Evolutionary conservation across 2,113 vertebrate genomes (phyloP).

Genomic region (Neogobius melanostomus): DNA sequence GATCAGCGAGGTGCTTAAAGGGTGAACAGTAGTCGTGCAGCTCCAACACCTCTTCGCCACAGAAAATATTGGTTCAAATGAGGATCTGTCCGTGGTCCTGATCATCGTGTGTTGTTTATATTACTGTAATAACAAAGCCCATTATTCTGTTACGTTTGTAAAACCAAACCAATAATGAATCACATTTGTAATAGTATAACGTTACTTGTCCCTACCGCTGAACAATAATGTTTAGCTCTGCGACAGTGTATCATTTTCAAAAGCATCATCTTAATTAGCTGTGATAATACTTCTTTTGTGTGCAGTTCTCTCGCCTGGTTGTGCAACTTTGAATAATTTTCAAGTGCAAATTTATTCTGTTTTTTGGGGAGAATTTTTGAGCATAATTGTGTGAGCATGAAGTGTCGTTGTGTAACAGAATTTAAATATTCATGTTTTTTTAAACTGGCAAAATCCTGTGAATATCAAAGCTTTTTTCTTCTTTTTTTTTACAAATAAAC

Average conservation of each 20-base stretch:
- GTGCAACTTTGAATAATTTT: not conserved
- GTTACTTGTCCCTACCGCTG: no score
- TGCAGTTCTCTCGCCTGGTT: not conserved
- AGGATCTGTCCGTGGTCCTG: not conserved
- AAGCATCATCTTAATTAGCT: not conserved
- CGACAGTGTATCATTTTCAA: not conserved
- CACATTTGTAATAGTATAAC: no score
- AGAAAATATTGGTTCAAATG: not conserved
- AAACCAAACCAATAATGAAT: no score
- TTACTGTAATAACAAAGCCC: no score
- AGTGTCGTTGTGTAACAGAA: not conserved
- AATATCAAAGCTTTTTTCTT: not conserved
- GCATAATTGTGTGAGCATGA: not conserved
- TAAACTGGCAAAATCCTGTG: not conserved
- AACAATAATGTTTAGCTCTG: not conserved
- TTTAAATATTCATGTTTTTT: not conserved
- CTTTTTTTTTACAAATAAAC: not conserved
- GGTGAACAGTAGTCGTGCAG: no score
- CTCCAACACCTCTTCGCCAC: not conserved
- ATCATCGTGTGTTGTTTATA: not conserved
- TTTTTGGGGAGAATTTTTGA: not conserved
- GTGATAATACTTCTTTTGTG: not conserved
- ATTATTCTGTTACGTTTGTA: no score
- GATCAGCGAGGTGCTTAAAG: no score
- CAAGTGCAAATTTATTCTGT: slow-evolving; percentile 1